phyloP scores from a whole-genome alignment of 2,888 invertebrate species.

The Corbicula japonica region DNA sequence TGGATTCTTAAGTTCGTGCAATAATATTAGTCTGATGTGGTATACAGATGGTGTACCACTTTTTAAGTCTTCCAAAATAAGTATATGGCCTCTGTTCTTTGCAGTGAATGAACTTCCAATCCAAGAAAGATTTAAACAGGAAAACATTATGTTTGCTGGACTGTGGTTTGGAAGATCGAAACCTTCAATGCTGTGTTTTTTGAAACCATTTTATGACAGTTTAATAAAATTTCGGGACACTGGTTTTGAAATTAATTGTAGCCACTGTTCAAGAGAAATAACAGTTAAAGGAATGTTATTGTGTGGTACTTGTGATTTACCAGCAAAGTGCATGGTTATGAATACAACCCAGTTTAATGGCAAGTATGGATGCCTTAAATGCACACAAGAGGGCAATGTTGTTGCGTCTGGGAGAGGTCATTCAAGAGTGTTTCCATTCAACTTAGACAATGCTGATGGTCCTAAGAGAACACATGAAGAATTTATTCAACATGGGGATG shows the following conservation, averaged over 20 bases:
- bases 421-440: conserved; percentile 37
- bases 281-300: conserved; percentile 29
- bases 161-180: conserved; percentile 61
- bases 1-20: conserved; percentile 17
- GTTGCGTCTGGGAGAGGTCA: conserved; percentile 48
- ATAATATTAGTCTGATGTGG: conserved; percentile 49
- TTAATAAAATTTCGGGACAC: conserved; percentile 19
- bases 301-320: conserved; percentile 60
- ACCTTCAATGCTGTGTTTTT: conserved; percentile 51
- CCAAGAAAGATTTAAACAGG: conserved; percentile 33
- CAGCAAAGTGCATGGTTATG: conserved; percentile 51
- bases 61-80: conserved; percentile 57
- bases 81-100: conserved; percentile 51
- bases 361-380: conserved; percentile 48
- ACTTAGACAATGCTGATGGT: conserved; percentile 30
- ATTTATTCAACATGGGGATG: conserved; percentile 42
- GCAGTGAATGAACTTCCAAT: conserved; percentile 53
- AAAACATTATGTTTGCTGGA: conserved; percentile 54
- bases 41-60: conserved; percentile 59
- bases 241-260: neutral
- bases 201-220: conserved; percentile 57
- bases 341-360: conserved; percentile 62
- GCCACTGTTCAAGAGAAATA: conserved; percentile 6
- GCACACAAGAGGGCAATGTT: conserved; percentile 46
- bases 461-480: conserved; percentile 42